phyloP scores from a whole-genome alignment of 2,113 vertebrate genomes.

The Antechinus flavipes region DNA sequence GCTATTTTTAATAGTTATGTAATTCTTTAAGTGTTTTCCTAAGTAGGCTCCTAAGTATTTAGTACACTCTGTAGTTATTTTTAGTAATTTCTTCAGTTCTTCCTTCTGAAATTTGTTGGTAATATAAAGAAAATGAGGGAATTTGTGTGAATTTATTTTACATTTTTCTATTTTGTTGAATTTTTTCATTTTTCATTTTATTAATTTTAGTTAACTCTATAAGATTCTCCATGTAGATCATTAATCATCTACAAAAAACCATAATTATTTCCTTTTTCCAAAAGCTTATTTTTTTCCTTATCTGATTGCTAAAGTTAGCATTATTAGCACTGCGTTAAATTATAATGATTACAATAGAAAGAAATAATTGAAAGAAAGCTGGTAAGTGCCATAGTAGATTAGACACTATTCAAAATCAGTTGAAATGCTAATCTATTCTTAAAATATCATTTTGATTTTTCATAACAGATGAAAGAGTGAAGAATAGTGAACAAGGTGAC shows the following conservation, averaged over 20 bases:
- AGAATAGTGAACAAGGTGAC: background rate
- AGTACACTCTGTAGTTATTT: background rate
- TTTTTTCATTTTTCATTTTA: background rate
- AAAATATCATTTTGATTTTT: background rate
- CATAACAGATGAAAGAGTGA: background rate
- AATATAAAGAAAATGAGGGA: background rate
- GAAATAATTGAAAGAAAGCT: background rate
- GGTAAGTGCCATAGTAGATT: background rate
- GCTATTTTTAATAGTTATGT: background rate
- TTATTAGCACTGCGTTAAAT: background rate
- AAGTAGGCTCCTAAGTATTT: background rate
- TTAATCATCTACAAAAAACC: background rate
- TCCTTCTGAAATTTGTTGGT: background rate
- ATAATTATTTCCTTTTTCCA: background rate
- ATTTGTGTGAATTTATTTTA: background rate
- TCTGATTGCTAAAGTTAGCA: background rate
- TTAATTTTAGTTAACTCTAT: background rate
- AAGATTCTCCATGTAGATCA: background rate
- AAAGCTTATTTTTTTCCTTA: background rate
- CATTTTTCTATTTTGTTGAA: background rate
- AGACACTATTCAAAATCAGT: background rate
- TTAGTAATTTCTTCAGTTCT: background rate
- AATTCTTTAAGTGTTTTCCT: background rate
- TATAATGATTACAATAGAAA: background rate
- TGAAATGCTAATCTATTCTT: background rate